Evolutionary conservation across 2,797 vertebrate species (phyloP), one percentile per base, ranked within the genome.

Genomic region (Micropoecilia bifurca): DNA sequence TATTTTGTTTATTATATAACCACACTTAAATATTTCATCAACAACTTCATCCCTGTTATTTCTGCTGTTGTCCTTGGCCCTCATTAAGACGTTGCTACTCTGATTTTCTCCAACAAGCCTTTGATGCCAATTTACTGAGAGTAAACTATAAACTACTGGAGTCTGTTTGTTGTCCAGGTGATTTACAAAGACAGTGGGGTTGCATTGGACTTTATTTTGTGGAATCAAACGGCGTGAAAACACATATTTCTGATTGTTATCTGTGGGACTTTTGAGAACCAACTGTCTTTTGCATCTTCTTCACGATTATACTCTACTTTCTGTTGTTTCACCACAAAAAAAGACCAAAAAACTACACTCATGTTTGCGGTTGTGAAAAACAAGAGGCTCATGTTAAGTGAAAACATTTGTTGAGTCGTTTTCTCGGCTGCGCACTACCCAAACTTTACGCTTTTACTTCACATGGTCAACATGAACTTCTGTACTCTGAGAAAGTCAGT

Each of bases 381-480:
- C 30, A 66, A 36, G 59, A 43, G 10, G 66, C 20, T 25, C 10
- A 45, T 25, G 22, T 22, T 43, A n/a, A 43, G 25, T 43, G 18
- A 43, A 69, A 41, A 43, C 20, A 43, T 43, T 43, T 55, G 20
- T 83, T 86, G 79, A 50, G 28, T 8, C 4, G 47, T n/a, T 76
- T 69, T 90, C 82, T 78, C 33, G 69, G 75, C 47, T 84, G 39
- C 59, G 46, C 43, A 4, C 57, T 88, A 63, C 75, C 14, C 71
- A 82, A 88, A 85, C 75, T 85, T 25, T 18, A 71, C 12, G 74
- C 46, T 59, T 53, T 83, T 77, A 3, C 47, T 81, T 85, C n/a
- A 47, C 39, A 4, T 71, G 46, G 46, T 78, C 45, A 33, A 48
- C 74, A 43, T 79, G 61, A 77, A 76, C 43, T 63, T 71, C 50